phyloP scores from a whole-genome alignment of 2,888 invertebrate species.

The Crocallis elinguaria region DNA sequence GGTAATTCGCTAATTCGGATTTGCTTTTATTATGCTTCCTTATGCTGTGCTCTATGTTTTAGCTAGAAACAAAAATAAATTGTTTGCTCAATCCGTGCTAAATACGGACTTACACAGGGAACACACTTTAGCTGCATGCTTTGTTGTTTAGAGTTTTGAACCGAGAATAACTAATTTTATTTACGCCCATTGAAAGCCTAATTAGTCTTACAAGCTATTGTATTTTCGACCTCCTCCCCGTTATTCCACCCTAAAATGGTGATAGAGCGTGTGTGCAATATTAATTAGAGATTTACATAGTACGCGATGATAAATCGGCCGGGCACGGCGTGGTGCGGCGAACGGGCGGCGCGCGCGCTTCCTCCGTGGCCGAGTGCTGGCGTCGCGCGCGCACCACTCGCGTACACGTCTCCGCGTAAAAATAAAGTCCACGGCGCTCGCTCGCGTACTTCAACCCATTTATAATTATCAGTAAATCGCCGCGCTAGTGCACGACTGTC shows the following conservation, averaged over 20 bases:
- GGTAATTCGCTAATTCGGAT: no score
- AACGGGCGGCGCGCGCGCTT: conserved; percentile 56
- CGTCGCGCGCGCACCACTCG: conserved; percentile 74
- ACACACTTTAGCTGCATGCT: conserved; percentile 26
- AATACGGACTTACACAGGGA: conserved; percentile 6
- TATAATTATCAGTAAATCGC: conserved; percentile 85
- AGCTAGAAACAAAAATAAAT: neutral
- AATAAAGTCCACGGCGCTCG: conserved; percentile 81
- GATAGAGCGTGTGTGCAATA: conserved; percentile 70
- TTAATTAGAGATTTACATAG: conserved; percentile 79
- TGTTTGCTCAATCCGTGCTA: conserved; percentile 5
- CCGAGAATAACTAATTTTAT: conserved; percentile 47
- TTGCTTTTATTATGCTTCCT: neutral
- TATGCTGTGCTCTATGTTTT: neutral
- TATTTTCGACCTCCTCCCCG: conserved; percentile 68
- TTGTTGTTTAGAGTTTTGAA: conserved; percentile 39
- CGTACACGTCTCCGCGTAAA: conserved; percentile 81
- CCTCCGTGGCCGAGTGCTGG: conserved; percentile 64
- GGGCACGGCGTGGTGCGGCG: conserved; percentile 59
- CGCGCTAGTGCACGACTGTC: conserved; percentile 79
- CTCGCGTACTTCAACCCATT: conserved; percentile 81
- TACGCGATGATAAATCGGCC: conserved; percentile 69
- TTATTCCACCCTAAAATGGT: conserved; percentile 75
- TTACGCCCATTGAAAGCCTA: conserved; percentile 54
- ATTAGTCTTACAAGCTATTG: conserved; percentile 64